A percentile compares a stretch with the other conserved stretches of the same genome.
Conservation (phyloP, 2,888 invertebrate genomes). For the Drosophila colorata region DNA sequence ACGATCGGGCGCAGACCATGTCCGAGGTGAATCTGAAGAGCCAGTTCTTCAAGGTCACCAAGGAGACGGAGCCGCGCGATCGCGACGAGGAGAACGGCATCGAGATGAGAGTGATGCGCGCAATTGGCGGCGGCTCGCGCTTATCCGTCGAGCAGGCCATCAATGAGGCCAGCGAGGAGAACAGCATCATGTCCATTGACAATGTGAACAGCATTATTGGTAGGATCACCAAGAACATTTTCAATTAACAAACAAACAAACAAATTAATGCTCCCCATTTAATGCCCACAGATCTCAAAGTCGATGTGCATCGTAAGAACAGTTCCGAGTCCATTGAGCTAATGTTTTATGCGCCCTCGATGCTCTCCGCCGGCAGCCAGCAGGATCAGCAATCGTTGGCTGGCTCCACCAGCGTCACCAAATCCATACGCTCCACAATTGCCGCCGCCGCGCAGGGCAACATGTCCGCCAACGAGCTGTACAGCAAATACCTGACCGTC, state of each 20-base stretch:
- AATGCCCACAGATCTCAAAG: slow-evolving; percentile 90
- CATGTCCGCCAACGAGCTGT: slow-evolving; percentile 57
- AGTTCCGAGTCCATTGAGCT: slow-evolving; percentile 95
- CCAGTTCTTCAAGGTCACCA: slow-evolving; percentile 85
- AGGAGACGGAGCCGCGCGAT: slow-evolving; percentile 84
- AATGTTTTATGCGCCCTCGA: slow-evolving; percentile 86
- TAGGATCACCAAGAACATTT: slow-evolving; percentile 77
- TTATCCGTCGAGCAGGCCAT: slow-evolving; percentile 88
- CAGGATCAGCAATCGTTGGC: slow-evolving; percentile 83
- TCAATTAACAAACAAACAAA: too few species aligned
- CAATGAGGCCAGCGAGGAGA: slow-evolving; percentile 85
- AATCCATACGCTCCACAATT: slow-evolving; percentile 73
- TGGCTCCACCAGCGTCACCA: slow-evolving; percentile 75
- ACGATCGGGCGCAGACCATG: slow-evolving; percentile 95
- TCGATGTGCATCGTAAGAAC: slow-evolving; percentile 96
- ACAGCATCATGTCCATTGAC: slow-evolving; percentile 85
- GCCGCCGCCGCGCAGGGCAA: slow-evolving; percentile 27
- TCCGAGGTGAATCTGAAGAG: slow-evolving; percentile 87
- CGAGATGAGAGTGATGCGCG: slow-evolving; percentile 91
- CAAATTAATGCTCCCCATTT: background rate
- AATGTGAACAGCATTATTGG: slow-evolving; percentile 89
- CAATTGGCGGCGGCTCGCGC: slow-evolving; percentile 86
- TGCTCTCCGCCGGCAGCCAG: slow-evolving; percentile 77
- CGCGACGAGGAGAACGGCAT: slow-evolving; percentile 91
- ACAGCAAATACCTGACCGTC: slow-evolving; percentile 82